Evolutionary conservation across 2,888 invertebrate genomes (phyloP), one percentile per base, ranked within the genome.

Genomic region (Watsonalla cultraria): DNA sequence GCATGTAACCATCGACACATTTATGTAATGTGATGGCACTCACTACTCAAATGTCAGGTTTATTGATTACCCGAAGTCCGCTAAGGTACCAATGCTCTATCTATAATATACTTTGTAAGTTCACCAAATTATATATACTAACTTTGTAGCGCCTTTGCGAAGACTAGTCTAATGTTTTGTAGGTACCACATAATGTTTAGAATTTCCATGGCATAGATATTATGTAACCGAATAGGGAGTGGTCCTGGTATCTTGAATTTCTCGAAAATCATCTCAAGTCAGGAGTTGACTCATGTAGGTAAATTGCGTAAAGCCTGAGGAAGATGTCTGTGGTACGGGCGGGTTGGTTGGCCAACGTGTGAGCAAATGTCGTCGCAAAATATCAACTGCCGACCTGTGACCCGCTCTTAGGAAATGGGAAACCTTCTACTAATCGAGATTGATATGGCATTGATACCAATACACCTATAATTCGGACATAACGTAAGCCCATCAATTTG

Each of bases 331-430:
- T 68, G 62, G 72, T 76, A 8, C 37, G 37, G 75, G 73, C 66
- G 69, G 71, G 61, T 70, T 56, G 68, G 74, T 86, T 86, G 64
- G 80, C 81, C 70, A 87, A 88, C 70, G 65, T 73, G 72, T 82
- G 76, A 72, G 76, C 72, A 81, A 89, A 88, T 86, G 84, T 83
- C 83, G 70, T 79, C 72, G 73, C 73, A 77, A 86, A 89, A 86
- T 88, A 87, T 80, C 87, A 88, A 76, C 68, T 68, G 66, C 45
- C 75, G 85, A 86, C 84, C 85, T 70, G 61, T 78, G 82, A 82
- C 82, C 82, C 62, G 68, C 51, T 72, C 74, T 81, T 78, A 60
- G 64, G 77, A 77, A 81, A 80, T 82, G 77, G 74, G 77, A 76
- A 69, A 66, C 59, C 60, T 68, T 68, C 61, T 69, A 48, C 57